Conservation (phyloP, 2,888 invertebrate species). For the Taphrorychus bicolor region DNA sequence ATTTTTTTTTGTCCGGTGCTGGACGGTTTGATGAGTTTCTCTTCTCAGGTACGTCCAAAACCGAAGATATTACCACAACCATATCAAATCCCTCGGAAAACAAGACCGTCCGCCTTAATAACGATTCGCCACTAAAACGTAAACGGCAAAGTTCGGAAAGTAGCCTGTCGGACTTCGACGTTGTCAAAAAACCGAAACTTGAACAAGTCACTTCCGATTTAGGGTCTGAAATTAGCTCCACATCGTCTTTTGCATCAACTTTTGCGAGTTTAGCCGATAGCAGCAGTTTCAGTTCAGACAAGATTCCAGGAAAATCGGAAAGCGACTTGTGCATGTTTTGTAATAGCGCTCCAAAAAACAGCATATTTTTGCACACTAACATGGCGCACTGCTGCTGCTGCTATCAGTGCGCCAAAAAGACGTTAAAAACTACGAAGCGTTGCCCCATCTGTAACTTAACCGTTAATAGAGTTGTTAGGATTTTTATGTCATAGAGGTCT, state of each 20-base stretch:
- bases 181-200: conserved; percentile 42
- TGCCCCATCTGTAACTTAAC: conserved; percentile 76
- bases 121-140: conserved; percentile 18
- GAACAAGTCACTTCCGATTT: conserved; percentile 11
- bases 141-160: conserved; percentile 51
- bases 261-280: neutral
- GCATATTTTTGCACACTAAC: conserved; percentile 72
- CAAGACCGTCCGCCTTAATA: neutral
- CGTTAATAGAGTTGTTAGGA: conserved; percentile 70
- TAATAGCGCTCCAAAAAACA: conserved; percentile 68
- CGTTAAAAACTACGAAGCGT: conserved; percentile 68
- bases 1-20: no score
- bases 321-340: conserved; percentile 67
- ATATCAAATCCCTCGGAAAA: neutral
- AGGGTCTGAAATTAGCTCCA: conserved; percentile 22
- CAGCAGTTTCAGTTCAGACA: conserved; percentile 24
- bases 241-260: conserved; percentile 19
- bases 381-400: conserved; percentile 75
- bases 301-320: conserved; percentile 14
- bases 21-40: conserved; percentile 6
- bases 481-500: conserved; percentile 57
- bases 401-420: conserved; percentile 72
- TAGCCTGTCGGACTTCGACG: conserved; percentile 49
- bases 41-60: conserved; percentile 37
- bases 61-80: conserved; percentile 17